A percentile compares a stretch with the other conserved stretches of the same genome.
Conservation (phyloP, 2,888 invertebrate genomes). For the Drosophila gaucha region DNA sequence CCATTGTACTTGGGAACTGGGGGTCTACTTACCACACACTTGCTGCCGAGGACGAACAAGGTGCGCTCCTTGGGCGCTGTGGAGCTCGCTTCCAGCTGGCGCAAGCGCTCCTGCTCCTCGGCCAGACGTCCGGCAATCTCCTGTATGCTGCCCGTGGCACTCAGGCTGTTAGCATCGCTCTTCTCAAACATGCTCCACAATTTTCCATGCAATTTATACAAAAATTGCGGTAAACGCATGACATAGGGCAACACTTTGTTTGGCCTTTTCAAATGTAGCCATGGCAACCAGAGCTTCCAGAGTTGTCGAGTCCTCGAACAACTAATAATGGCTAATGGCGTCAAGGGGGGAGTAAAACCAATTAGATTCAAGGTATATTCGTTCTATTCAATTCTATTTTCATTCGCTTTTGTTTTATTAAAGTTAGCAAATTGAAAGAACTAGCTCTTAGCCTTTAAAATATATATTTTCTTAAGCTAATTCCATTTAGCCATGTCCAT, state of each 20-base stretch:
- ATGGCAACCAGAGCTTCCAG: slow-evolving; percentile 43
- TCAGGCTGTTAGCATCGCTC: slow-evolving; percentile 39
- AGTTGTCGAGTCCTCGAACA: background rate
- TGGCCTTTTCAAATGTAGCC: slow-evolving; percentile 37
- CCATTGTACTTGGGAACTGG: no score
- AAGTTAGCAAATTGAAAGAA: no score
- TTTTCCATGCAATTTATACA: slow-evolving; percentile 50
- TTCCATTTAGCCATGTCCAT: no score
- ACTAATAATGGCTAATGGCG: no score
- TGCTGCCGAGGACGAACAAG: slow-evolving; percentile 88
- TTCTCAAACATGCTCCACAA: slow-evolving; percentile 68
- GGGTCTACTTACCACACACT: slow-evolving; percentile 87
- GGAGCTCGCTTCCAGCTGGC: slow-evolving; percentile 72
- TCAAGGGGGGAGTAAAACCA: no score
- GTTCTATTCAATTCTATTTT: no score
- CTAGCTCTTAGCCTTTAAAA: no score
- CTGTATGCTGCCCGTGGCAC: slow-evolving; percentile 84
- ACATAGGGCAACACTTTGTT: slow-evolving; percentile 33
- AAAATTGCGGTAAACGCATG: slow-evolving; percentile 65
- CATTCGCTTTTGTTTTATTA: no score
- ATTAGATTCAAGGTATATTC: background rate
- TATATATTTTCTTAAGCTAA: no score
- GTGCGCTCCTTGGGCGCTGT: slow-evolving; percentile 86
- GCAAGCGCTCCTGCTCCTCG: slow-evolving; percentile 82
- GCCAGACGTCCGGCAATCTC: slow-evolving; percentile 86